These are phyloP conservation scores for Pachyuromys duprasi DNA, from an alignment of 2,797 vertebrate species.

Conservation along the genomic window DNA sequence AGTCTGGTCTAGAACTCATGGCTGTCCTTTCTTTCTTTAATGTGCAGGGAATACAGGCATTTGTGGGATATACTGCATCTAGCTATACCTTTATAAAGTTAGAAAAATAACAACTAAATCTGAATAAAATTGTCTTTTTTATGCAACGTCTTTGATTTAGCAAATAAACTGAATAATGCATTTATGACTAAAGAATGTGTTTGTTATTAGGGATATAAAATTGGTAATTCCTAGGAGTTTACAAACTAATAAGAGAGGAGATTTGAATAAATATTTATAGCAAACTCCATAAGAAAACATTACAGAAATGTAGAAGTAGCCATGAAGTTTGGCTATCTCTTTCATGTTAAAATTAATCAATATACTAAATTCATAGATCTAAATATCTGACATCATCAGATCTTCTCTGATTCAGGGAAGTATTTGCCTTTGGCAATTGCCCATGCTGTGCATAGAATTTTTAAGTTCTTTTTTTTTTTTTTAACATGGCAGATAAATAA, in stretches of 20 bases:
- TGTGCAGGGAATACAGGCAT: background rate
- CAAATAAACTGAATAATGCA: background rate
- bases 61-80: background rate
- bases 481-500: background rate
- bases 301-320: background rate
- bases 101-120: background rate
- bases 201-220: background rate
- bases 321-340: background rate
- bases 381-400: background rate
- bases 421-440: background rate
- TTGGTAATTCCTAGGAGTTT: background rate
- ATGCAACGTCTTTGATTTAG: background rate
- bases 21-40: background rate
- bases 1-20: background rate
- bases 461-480: background rate
- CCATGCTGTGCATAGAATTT: background rate
- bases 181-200: background rate
- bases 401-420: background rate
- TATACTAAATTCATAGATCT: background rate
- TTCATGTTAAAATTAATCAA: background rate
- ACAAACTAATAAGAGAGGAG: conserved; percentile 5
- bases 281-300: background rate
- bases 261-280: conserved; percentile 19
- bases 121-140: background rate
- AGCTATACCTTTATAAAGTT: background rate